These are phyloP conservation scores for Delia radicum DNA, from an alignment of 1,140 invertebrate species.

Conservation along the genomic window DNA sequence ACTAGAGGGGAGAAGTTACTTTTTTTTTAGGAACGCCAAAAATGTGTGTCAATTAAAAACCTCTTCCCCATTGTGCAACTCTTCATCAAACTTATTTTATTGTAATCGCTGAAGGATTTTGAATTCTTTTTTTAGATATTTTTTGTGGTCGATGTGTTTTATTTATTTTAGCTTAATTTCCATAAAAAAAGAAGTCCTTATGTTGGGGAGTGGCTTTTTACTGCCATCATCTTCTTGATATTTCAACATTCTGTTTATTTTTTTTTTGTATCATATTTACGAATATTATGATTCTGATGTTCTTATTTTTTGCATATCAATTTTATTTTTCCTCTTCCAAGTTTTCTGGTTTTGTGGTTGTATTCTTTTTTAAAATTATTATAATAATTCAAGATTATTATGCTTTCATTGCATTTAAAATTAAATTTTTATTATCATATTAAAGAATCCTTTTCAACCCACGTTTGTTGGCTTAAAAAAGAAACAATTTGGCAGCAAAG, in stretches of 20 bases:
- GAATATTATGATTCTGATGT: neutral
- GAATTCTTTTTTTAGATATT: too few species aligned
- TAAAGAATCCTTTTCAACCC: neutral
- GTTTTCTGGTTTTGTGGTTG: neutral
- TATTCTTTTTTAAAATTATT: neutral
- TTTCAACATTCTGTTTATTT: neutral
- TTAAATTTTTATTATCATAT: neutral
- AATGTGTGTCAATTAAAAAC: too few species aligned
- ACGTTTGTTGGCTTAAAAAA: neutral
- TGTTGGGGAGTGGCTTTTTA: neutral
- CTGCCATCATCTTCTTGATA: neutral
- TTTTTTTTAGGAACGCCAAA: too few species aligned
- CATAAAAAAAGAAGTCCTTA: neutral
- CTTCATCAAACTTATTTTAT: too few species aligned
- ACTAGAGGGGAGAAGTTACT: too few species aligned
- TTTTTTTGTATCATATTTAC: neutral
- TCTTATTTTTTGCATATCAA: neutral
- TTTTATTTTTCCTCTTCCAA: neutral
- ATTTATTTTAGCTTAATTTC: neutral
- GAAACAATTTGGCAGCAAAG: neutral
- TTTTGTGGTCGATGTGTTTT: too few species aligned
- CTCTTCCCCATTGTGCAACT: too few species aligned
- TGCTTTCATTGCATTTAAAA: constrained; percentile 2
- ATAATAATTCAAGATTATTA: constrained; percentile 4
- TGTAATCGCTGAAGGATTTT: too few species aligned